A percentile compares a stretch with the other conserved stretches of the same genome.
Conservation (phyloP, 1,140 invertebrate genomes). For the Alviniconcha marisindica region DNA sequence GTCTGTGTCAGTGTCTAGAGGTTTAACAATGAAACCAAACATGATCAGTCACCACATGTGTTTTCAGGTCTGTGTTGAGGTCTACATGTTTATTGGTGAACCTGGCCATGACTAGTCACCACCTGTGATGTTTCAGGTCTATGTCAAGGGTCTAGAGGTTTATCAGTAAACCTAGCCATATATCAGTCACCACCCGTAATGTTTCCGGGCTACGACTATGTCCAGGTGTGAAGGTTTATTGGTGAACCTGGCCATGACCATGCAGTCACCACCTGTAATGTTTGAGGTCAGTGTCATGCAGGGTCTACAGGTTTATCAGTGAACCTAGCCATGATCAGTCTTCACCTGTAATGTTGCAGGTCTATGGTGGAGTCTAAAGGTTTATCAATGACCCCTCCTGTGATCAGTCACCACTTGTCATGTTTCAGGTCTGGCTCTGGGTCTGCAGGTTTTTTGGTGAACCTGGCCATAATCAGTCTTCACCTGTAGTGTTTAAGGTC, state of each 20-base stretch:
- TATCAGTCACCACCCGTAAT: constrained; percentile 3
- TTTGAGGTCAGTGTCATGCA: too few species aligned
- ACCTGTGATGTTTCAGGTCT: constrained; percentile 25
- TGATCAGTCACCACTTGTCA: constrained; percentile 47
- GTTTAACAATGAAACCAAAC: too few species aligned
- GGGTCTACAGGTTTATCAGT: too few species aligned
- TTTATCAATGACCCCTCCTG: constrained; percentile 43
- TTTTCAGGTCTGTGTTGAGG: too few species aligned
- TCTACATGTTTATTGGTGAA: constrained; percentile 38
- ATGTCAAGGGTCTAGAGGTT: constrained; percentile 18
- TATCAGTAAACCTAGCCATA: constrained; percentile 45
- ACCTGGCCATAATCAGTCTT: constrained; percentile 43
- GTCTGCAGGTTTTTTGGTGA: constrained; percentile 36
- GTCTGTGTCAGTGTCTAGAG: background rate
- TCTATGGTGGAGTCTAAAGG: constrained; percentile 1
- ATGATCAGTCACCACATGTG: too few species aligned
- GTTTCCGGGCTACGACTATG: background rate
- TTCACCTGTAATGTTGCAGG: background rate
- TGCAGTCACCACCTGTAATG: constrained; percentile 53
- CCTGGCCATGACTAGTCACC: constrained; percentile 47
- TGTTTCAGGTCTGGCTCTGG: background rate
- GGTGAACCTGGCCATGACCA: constrained; percentile 47
- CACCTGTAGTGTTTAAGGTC: too few species aligned
- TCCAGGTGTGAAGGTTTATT: constrained; percentile 23
- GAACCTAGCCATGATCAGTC: too few species aligned